These are phyloP conservation scores for Tubulanus polymorphus DNA, from an alignment of 2,888 invertebrate species.

Conservation along the genomic window DNA sequence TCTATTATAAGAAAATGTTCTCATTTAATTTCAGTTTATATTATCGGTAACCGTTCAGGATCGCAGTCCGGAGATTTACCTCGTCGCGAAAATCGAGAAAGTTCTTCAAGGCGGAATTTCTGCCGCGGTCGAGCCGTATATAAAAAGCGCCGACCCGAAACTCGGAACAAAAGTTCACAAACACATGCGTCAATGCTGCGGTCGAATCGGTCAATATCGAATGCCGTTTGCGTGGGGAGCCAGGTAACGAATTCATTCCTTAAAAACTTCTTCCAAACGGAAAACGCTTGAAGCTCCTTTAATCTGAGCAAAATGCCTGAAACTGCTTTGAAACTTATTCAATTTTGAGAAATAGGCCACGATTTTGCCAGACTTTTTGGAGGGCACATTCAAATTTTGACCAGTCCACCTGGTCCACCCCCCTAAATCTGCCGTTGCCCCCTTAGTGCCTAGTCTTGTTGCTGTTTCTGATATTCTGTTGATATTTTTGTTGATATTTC, in stretches of 20 bases:
- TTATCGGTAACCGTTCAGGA: slow-evolving; percentile 83
- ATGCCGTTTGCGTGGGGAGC: slow-evolving; percentile 99
- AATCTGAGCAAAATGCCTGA: too few relatives aligned
- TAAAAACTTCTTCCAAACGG: too few relatives aligned
- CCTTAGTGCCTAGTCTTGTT: neutral
- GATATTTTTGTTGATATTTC: too few relatives aligned
- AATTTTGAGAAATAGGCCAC: too few relatives aligned
- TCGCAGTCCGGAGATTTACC: slow-evolving; percentile 81
- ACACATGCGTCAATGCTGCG: slow-evolving; percentile 72
- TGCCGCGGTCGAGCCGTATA: slow-evolving; percentile 80
- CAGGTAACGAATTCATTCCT: slow-evolving; percentile 37
- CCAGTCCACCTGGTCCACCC: too few relatives aligned
- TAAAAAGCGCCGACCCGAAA: slow-evolving; percentile 55
- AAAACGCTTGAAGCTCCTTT: too few relatives aligned
- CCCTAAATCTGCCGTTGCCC: too few relatives aligned
- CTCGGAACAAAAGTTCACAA: slow-evolving; percentile 56
- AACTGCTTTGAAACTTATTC: neutral
- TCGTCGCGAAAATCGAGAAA: slow-evolving; percentile 91
- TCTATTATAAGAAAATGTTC: neutral
- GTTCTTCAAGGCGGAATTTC: slow-evolving; percentile 79
- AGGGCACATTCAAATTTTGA: too few relatives aligned
- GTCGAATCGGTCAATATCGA: slow-evolving; percentile 78
- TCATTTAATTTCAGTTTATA: slow-evolving; percentile 64
- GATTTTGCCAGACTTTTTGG: too few relatives aligned
- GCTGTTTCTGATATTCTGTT: too few relatives aligned